Conservation (phyloP, 2,113 vertebrate species). For the Motacilla alba region DNA sequence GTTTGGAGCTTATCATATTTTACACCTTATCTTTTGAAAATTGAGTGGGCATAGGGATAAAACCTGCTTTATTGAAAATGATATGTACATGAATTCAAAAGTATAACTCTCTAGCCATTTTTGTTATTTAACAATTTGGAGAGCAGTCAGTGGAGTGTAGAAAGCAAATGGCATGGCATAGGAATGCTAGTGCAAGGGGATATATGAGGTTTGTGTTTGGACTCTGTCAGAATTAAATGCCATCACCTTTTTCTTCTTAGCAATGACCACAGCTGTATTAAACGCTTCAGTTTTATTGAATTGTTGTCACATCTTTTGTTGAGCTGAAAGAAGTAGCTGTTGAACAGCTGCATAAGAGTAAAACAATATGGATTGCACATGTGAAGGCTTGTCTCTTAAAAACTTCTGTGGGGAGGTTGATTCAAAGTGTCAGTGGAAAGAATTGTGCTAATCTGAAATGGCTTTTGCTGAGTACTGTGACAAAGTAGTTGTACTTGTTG, state of each 20-base stretch:
- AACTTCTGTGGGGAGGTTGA: neutral
- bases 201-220: neutral
- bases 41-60: neutral
- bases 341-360: neutral
- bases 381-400: neutral
- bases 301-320: neutral
- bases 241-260: neutral
- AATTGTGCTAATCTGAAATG: neutral
- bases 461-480: neutral
- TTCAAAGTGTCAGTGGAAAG: neutral
- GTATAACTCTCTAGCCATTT: neutral
- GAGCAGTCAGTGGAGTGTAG: neutral
- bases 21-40: neutral
- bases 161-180: neutral
- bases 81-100: neutral
- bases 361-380: neutral
- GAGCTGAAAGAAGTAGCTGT: neutral
- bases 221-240: neutral
- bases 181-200: neutral
- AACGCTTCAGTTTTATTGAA: neutral
- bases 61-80: neutral
- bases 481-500: neutral
- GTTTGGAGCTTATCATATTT: neutral
- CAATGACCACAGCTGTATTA: neutral
- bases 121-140: neutral